Percentiles rank a stretch among this genome's conserved stretches.
Conservation (phyloP, 2,113 vertebrate genomes). For the Nipponia nippon region DNA sequence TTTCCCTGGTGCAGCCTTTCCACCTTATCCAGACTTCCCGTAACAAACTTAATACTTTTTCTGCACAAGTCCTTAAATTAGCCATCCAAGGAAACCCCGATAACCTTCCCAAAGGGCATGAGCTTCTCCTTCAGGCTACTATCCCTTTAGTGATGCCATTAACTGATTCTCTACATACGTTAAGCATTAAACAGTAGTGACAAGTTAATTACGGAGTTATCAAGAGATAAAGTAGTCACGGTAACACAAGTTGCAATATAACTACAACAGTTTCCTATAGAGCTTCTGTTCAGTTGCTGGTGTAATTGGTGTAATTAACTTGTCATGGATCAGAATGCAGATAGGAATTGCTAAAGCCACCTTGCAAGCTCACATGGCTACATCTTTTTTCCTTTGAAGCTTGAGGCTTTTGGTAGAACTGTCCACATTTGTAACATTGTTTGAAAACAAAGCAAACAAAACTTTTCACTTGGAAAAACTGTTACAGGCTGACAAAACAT, state of each 20-base stretch:
- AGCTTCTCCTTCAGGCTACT: slow-evolving; percentile 50
- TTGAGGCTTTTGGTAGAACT: not conserved
- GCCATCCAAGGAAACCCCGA: not conserved
- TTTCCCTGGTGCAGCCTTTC: not conserved
- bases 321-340: slow-evolving; percentile 57
- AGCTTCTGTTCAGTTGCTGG: slow-evolving; percentile 56
- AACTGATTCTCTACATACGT: slow-evolving; percentile 24
- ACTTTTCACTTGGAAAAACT: not conserved
- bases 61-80: slow-evolving; percentile 19
- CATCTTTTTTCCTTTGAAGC: not conserved
- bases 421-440: not conserved
- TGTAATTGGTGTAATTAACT: slow-evolving; percentile 67
- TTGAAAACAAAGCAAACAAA: not conserved
- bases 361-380: not conserved
- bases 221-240: slow-evolving; percentile 65
- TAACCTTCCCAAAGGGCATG: slow-evolving; percentile 43
- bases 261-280: slow-evolving; percentile 61
- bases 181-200: slow-evolving; percentile 57
- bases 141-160: slow-evolving; percentile 38
- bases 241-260: slow-evolving; percentile 57
- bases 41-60: not conserved
- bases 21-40: not conserved
- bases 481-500: not conserved
- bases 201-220: slow-evolving; percentile 67
- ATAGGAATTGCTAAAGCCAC: slow-evolving; percentile 42